Percentiles rank a stretch among this genome's conserved stretches.
These are phyloP conservation scores for Trichomalopsis sarcophagae DNA, from an alignment of 1,140 invertebrate genomes.

Conservation along the genomic window DNA sequence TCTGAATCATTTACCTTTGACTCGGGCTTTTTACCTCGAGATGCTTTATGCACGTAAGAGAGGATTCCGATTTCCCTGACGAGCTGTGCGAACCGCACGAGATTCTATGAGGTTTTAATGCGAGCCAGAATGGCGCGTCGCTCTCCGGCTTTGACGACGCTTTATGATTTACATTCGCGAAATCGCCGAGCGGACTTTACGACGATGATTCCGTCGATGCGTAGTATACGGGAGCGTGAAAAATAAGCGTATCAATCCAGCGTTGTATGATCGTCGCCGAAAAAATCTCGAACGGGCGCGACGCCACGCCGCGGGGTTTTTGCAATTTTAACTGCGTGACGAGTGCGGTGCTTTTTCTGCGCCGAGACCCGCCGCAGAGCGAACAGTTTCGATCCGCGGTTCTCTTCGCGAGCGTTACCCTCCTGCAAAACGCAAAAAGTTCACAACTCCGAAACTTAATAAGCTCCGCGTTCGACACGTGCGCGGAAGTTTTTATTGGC, in stretches of 20 bases:
- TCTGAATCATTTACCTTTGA: constrained; percentile 9
- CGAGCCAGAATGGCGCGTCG: constrained; percentile 16
- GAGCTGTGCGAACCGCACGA: not conserved
- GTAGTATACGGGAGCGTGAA: too few species aligned
- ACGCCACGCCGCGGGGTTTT: not conserved
- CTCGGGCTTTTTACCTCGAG: not conserved
- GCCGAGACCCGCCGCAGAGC: not conserved
- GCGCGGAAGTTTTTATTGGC: constrained; percentile 21
- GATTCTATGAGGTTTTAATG: constrained; percentile 27
- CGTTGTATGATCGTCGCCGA: too few species aligned
- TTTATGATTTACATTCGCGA: not conserved
- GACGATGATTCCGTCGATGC: not conserved
- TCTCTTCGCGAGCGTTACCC: not conserved
- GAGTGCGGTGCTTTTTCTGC: not conserved
- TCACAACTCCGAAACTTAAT: constrained; percentile 34
- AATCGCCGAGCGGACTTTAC: not conserved
- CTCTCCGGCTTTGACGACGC: not conserved
- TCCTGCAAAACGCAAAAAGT: not conserved
- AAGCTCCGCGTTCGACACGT: constrained; percentile 40
- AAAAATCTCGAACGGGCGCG: not conserved
- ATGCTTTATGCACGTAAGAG: constrained; percentile 1
- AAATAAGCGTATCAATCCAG: too few species aligned
- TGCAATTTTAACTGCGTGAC: not conserved
- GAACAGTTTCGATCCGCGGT: not conserved
- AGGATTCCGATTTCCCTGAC: constrained; percentile 12